Base-by-base conservation (phyloP, 2,797 vertebrate species). In the Neosalanx taihuensis region DNA sequence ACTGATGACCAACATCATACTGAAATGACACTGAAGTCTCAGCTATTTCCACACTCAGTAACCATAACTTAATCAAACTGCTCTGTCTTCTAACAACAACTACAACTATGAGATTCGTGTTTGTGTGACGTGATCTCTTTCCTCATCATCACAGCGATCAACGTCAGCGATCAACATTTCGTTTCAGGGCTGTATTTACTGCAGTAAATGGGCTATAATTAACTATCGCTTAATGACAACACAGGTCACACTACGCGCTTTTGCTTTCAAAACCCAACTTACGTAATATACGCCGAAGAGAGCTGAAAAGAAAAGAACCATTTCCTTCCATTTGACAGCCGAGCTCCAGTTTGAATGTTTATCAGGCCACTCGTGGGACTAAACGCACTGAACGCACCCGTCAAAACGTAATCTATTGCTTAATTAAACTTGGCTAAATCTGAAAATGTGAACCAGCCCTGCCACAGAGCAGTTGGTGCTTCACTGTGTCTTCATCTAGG, bases 361-460 rank as follows among this genome's bases (percentile, higher is more conserved):
- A 91, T 93, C 92, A 91, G 92, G 93, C 87, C 92, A 91, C 93
- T 94, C 93, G 82, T 89, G 94, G 93, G 93, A 95, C 88, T 57
- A 87, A 92, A 18, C 92, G 90, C 90, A 92, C 93, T 93, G 93
- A 94, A 92, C 74, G 78, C 90, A 91, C 92, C 92, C 92, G 94
- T 93, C 93, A 94, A 92, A 94, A 93, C 86, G 90, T 94, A 95
- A 96, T 96, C 93, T 96, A 95, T 93, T 89, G 93, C 91, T 95
- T 96, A 96, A 96, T 96, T 96, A 96, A 95, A 93, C 88, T 93
- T 93, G 91, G 89, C 90, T 26, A 92, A 89, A 89, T 93, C 93
- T 92, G 94, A 95, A 95, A 94, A 95, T 93, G 91, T 91, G 91
- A 93, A 89, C 84, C 85, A 80, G 89, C 85, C 90, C 84, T 85